phyloP scores from a whole-genome alignment of 2,888 invertebrate species.

The Apeira syringaria region DNA sequence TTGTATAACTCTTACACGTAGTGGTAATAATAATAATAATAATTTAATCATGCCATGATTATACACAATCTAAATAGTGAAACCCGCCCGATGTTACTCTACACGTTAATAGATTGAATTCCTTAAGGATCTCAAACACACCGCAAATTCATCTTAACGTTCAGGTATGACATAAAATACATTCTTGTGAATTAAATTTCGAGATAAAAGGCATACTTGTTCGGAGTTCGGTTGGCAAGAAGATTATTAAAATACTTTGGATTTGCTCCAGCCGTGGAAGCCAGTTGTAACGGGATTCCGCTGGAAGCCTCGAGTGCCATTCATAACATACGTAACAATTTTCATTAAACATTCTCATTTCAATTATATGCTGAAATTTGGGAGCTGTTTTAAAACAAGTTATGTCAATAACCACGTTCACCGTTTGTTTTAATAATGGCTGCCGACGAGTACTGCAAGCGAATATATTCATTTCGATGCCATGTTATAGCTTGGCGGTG shows the following conservation, averaged over 20 bases:
- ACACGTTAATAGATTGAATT: slow-evolving; percentile 14
- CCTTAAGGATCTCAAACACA: slow-evolving; percentile 11
- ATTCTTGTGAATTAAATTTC: slow-evolving; percentile 48
- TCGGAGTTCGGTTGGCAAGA: slow-evolving; percentile 41
- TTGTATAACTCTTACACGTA: no score
- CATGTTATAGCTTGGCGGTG: no score
- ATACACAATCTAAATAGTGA: neutral
- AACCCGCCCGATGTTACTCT: neutral
- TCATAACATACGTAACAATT: slow-evolving; percentile 46
- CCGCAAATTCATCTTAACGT: slow-evolving; percentile 24
- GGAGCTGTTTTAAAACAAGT: no score
- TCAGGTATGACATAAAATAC: slow-evolving; percentile 27
- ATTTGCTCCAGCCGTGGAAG: slow-evolving; percentile 36
- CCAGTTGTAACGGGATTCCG: slow-evolving; percentile 31
- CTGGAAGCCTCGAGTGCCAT: slow-evolving; percentile 31
- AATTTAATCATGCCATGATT: neutral
- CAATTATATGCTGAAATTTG: slow-evolving; percentile 23
- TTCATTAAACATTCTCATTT: slow-evolving; percentile 50
- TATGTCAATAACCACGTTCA: no score
- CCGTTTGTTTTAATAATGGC: no score
- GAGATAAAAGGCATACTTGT: slow-evolving; percentile 33
- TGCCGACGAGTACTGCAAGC: no score
- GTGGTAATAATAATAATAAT: no score
- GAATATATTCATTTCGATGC: no score
- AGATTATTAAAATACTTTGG: slow-evolving; percentile 65